These are phyloP conservation scores for Portevinia maculata DNA, from an alignment of 2,888 invertebrate genomes.

Conservation along the genomic window DNA sequence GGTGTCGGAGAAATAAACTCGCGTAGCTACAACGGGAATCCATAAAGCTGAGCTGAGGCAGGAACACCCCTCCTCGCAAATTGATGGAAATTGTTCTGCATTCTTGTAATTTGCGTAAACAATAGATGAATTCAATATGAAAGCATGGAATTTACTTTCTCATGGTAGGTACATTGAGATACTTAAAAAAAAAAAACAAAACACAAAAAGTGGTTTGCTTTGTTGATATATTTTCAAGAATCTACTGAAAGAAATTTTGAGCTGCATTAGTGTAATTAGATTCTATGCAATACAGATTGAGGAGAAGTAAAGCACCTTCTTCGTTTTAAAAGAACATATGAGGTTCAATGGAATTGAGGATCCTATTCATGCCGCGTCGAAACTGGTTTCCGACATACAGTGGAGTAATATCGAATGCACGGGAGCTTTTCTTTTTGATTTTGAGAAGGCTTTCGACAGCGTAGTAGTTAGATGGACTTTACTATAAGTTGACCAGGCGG, in stretches of 20 bases:
- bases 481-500: no score
- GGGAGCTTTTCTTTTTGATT: no score
- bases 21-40: conserved; percentile 21
- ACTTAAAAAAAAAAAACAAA: not conserved
- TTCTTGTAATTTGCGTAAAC: conserved; percentile 40
- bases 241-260: no score
- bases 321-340: not conserved
- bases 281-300: no score
- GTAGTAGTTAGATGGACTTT: no score
- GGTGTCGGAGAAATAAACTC: conserved; percentile 47
- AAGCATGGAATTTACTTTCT: conserved; percentile 44
- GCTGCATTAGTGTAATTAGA: no score
- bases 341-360: no score
- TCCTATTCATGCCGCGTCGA: not conserved
- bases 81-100: conserved; percentile 58
- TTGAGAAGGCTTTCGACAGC: no score
- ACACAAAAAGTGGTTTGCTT: no score
- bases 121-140: conserved; percentile 40
- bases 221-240: no score
- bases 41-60: conserved; percentile 4
- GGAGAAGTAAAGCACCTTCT: not conserved
- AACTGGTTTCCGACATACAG: no score
- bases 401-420: no score
- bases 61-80: not conserved
- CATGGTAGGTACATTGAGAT: conserved; percentile 5